Base-by-base conservation (phyloP, 2,888 invertebrate genomes). In the Apamea anceps region DNA sequence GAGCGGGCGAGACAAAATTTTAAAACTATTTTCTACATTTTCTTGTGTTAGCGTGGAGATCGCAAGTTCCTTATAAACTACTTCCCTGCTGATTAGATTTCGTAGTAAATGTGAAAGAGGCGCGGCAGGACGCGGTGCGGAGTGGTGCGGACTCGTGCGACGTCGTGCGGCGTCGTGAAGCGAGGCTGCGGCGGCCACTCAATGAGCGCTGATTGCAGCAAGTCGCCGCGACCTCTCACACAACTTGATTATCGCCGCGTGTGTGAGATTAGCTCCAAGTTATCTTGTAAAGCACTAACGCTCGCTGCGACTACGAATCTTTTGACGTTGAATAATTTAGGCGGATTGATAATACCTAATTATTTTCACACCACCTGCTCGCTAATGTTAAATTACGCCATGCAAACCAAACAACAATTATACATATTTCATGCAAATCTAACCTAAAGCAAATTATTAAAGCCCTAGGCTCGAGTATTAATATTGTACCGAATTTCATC, bases 201-300 rank as follows among this genome's bases (percentile, higher is more conserved):
- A 92, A 93, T 92, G 91, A 81, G 89, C 88, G 86, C 90, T 93
- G 93, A 92, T 93, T 92, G 91, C 91, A 87, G 80, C 80, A 81
- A 82, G 85, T 86, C 85, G 81, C 79, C 81, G 75, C 83, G 87
- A 84, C 80, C 67, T 37, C 68, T 76, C 89, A 78, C 88, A 84
- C 89, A 89, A 91, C 90, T 91, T 86, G 84, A 90, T 92, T 92
- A 91, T 86, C 82, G 86, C 81, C 83, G 65, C 85, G 88, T 87
- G 87, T 86, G 76, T 84, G 88, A 79, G 85, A 91, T 91, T 91
- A 91, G 88, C 88, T 86, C 82, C 73, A 79, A 89, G 77, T 85
- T 82, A 83, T 81, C 85, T 79, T 81, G 74, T 75, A 32, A 54
- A 77, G 25, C 45, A 77, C 62, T 71, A 48, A 66, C 65, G 67